Evolutionary conservation across 2,797 vertebrate species (phyloP).

Genomic region (Leucoraja ocellata): DNA sequence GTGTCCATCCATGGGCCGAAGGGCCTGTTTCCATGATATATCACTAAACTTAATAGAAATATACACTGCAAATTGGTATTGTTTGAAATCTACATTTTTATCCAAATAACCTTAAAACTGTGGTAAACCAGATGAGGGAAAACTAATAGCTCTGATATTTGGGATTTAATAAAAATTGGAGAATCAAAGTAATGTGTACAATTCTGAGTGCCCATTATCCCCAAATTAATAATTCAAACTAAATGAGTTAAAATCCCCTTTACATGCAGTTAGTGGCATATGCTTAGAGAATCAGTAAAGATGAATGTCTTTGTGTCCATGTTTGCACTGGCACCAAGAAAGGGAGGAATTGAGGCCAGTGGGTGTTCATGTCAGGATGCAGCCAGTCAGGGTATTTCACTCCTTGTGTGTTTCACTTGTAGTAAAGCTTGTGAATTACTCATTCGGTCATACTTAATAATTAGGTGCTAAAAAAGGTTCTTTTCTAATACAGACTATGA

Average conservation of each 20-base stretch:
- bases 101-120: neutral
- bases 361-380: neutral
- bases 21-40: too few species aligned
- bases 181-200: neutral
- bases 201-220: neutral
- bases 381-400: constrained; percentile 10
- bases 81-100: neutral
- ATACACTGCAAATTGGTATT: neutral
- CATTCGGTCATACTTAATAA: constrained; percentile 28
- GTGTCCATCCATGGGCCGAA: too few species aligned
- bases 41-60: neutral
- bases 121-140: neutral
- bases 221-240: neutral
- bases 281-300: neutral
- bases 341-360: neutral
- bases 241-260: neutral
- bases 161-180: neutral
- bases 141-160: too few species aligned
- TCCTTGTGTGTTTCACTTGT: constrained; percentile 23
- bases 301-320: neutral
- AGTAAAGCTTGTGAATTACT: constrained; percentile 25
- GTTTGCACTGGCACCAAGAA: constrained; percentile 15
- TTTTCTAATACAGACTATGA: constrained; percentile 34
- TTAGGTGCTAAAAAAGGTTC: constrained; percentile 38
- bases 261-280: neutral